Evolutionary conservation across 2,888 invertebrate species (phyloP), one percentile per base, ranked within the genome.

Genomic region (Rhagophthalmus giganteus): DNA sequence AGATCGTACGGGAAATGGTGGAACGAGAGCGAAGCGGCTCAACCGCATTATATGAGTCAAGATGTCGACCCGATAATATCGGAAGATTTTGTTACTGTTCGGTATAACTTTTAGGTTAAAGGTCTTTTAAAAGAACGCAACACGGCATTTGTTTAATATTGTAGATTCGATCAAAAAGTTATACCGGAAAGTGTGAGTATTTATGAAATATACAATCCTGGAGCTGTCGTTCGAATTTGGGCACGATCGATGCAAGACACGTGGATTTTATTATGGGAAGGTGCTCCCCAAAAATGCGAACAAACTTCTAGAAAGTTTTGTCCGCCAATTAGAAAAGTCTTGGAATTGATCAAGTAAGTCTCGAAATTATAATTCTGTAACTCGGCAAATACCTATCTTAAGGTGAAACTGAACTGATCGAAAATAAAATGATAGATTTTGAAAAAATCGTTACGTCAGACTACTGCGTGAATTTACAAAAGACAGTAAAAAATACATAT

Each of bases 151-250:
- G 8, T 9, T 37, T 14, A 6, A 13, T 27, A 7, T 56, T 34
- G 1, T 83, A 64, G 82, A 62, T 89, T 85, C 74, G 81, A 84
- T 66, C 77, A 76, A 56, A 77, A 81, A 35, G 87, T 89, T 1
- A 82, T 82, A 65, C 88, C 88, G 3, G 72, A 82, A 34, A 79
- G 83, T 62, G 81, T 93, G 44, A 83, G 83, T 1, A 80, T 93
- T 52, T 93, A 87, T 70, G 92, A 93, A 76, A 90, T 90, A 0
- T 92, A 87, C 65, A 90, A 91, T 72, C 91, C 92, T 0, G 92
- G 92, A 13, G 88, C 89, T 1, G 79, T 92, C 24, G 84, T 91
- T 10, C 80, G 88, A 55, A 86, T 92, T 51, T 91, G 89, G 88
- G 90, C 87, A 0, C 75, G 78, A 58, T 40, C 53, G n/a, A 72